phyloP scores from a whole-genome alignment of 2,888 invertebrate genomes.

The Dioctria rufipes region DNA sequence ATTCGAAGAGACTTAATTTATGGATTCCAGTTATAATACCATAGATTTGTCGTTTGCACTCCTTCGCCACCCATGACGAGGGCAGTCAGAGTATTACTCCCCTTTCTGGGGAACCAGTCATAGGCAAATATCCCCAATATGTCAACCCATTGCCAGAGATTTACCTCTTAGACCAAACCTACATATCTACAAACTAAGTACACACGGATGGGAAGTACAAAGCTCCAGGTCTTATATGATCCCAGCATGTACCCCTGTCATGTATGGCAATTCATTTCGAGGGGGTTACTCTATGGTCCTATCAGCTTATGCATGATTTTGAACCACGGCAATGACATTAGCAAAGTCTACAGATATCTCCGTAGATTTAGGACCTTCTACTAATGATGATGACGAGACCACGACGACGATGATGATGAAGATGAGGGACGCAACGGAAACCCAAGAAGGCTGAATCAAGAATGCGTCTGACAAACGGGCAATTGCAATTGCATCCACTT shows the following conservation, averaged over 20 bases:
- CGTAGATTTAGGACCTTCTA: slow-evolving; percentile 32
- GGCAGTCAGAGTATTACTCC: not conserved
- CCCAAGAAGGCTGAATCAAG: slow-evolving; percentile 30
- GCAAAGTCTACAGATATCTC: slow-evolving; percentile 47
- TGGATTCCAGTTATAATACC: slow-evolving; percentile 58
- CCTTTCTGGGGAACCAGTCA: slow-evolving; percentile 33
- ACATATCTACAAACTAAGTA: not conserved
- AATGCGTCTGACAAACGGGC: slow-evolving; percentile 43
- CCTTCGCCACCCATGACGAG: not conserved
- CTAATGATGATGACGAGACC: not conserved
- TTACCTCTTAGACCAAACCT: slow-evolving; percentile 35
- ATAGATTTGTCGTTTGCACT: slow-evolving; percentile 57
- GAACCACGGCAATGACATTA: slow-evolving; percentile 37
- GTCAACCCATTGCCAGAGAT: slow-evolving; percentile 43
- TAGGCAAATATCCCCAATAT: slow-evolving; percentile 53
- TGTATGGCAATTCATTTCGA: slow-evolving; percentile 33
- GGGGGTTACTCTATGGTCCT: slow-evolving; percentile 10
- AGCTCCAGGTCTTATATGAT: slow-evolving; percentile 48
- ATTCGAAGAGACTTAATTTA: slow-evolving; percentile 55
- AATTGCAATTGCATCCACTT: slow-evolving; percentile 32
- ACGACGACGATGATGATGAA: too few species aligned
- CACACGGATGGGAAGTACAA: slow-evolving; percentile 19
- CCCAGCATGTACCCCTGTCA: slow-evolving; percentile 37
- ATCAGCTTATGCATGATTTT: slow-evolving; percentile 30
- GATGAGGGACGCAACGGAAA: not conserved